phyloP scores from a whole-genome alignment of 1,140 invertebrate species.

The Mercenaria mercenaria region DNA sequence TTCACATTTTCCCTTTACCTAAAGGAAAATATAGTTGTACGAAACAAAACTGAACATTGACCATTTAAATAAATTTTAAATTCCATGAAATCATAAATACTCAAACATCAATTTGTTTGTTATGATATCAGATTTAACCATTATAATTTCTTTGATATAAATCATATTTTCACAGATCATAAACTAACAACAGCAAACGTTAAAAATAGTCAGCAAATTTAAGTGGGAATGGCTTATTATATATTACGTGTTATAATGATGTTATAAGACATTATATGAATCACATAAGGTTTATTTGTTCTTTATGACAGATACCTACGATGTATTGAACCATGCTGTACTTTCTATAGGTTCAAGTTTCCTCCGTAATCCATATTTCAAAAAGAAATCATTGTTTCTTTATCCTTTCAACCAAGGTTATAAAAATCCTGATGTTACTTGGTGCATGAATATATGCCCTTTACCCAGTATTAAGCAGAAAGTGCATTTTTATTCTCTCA shows the following conservation, averaged over 20 bases:
- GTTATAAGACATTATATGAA: constrained; percentile 6
- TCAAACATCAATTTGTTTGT: background rate
- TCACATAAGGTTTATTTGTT: background rate
- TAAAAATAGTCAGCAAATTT: too few relatives aligned
- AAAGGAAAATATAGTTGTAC: too few relatives aligned
- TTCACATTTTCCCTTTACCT: too few relatives aligned
- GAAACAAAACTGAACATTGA: too few relatives aligned
- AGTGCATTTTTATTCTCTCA: too few relatives aligned
- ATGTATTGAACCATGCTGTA: background rate
- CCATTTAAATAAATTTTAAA: too few relatives aligned
- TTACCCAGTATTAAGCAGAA: too few relatives aligned
- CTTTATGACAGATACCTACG: background rate
- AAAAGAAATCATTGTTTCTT: constrained; percentile 6
- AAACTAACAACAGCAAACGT: background rate
- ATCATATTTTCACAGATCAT: background rate
- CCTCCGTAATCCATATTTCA: background rate
- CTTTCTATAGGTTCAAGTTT: constrained; percentile 27
- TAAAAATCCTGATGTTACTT: background rate
- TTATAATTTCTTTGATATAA: background rate
- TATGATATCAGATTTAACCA: background rate
- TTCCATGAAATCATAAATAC: too few relatives aligned
- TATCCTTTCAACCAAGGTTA: background rate
- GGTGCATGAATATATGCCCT: background rate
- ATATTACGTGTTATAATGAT: background rate
- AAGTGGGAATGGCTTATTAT: background rate